Conservation (phyloP, 2,888 invertebrate genomes). For the Protonemura montana region DNA sequence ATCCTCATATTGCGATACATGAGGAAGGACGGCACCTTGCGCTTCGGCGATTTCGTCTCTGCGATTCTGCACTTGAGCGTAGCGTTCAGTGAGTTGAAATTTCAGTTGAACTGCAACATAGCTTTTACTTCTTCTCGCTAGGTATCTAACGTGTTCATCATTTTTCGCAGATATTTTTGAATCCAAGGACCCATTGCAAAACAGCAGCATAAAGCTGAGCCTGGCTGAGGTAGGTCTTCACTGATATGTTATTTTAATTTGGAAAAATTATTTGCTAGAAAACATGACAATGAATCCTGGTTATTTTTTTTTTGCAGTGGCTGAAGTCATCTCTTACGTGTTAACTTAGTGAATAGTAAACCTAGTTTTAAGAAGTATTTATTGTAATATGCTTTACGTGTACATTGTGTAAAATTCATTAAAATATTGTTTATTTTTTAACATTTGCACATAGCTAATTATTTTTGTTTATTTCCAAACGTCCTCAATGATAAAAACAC, state of each 20-base stretch:
- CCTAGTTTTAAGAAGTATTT: not conserved
- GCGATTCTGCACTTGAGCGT: constrained; percentile 87
- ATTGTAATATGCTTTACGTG: not conserved
- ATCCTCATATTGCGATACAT: constrained; percentile 86
- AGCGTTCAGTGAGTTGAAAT: constrained; percentile 78
- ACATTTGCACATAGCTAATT: not conserved
- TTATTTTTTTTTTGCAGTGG: constrained; percentile 70
- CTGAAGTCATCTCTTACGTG: constrained; percentile 76
- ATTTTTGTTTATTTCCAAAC: too few species aligned
- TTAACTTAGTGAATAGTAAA: constrained; percentile 57
- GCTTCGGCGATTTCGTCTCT: constrained; percentile 92
- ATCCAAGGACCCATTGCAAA: constrained; percentile 79
- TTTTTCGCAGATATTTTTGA: constrained; percentile 71
- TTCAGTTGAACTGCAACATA: too few species aligned
- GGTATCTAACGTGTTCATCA: constrained; percentile 34
- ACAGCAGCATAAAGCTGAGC: constrained; percentile 81
- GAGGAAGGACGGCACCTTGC: constrained; percentile 89
- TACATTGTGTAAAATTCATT: not conserved
- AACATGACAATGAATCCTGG: constrained; percentile 44
- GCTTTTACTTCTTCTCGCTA: too few species aligned
- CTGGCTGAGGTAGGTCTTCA: constrained; percentile 74
- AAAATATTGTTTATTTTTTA: not conserved
- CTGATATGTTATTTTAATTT: not conserved
- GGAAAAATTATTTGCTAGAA: not conserved
- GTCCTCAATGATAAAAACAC: too few species aligned